Base-by-base conservation (phyloP, 2,113 vertebrate genomes). In the Neodon shergylaensis region DNA sequence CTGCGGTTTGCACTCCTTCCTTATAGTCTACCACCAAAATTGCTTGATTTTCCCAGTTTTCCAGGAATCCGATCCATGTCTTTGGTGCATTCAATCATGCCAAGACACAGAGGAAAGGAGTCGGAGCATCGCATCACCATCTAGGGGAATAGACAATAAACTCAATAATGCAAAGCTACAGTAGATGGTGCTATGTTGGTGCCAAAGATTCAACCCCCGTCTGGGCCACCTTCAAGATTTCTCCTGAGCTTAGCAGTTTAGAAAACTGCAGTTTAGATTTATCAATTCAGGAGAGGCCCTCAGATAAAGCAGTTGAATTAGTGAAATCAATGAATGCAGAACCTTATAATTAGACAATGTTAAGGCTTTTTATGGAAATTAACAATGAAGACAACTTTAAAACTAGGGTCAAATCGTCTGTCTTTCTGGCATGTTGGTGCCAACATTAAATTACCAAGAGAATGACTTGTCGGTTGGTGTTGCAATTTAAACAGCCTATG, bases 171-270 rank as follows among this genome's bases (percentile, higher is more conserved):
- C 72, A 79, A 95, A 97, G 97, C 94, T 74, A 94, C 98, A 96
- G 98, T 98, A 98, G 98, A 98, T 98, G 98, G 98, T 98, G 98
- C 98, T 98, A 98, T 97, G 97, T 52, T 94, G 98, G 98, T 98
- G 73, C 97, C 94, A 98, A 98, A 98, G 96, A 97, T 85, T 31
- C 78, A 92, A 39, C 92, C 95, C 82, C 92, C 97, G 98, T 97
- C 73, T 96, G 97, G 96, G 96, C 96, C 97, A 98, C 97, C 97
- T 95, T 98, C 95, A 96, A 97, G 97, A 98, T 92, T 89, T 97
- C 97, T 97, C 98, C 97, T 95, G 96, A 93, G 98, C 97, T 96
- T 97, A 98, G 98, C 91, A 96, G 97, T 98, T 97, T 98, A 97
- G 97, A 98, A 98, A 82, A 98, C 98, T 97, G 98, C 98, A 98